These are phyloP conservation scores for Mythimna ferrago DNA, from an alignment of 2,888 invertebrate genomes.

Conservation along the genomic window DNA sequence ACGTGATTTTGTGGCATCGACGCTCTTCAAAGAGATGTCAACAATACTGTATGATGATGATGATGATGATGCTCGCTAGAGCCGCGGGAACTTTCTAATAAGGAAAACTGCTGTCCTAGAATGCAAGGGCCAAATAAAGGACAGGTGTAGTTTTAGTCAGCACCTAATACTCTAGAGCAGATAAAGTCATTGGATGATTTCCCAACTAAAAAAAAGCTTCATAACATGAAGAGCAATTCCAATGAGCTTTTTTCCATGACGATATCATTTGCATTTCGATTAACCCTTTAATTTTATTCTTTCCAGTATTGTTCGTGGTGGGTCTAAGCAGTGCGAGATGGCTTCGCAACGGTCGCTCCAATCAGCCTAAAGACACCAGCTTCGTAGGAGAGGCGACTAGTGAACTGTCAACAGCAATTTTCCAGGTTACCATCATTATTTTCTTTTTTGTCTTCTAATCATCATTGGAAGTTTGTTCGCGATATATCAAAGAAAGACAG, in stretches of 20 bases:
- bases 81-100: too few species aligned
- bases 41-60: too few species aligned
- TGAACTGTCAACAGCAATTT: slow-evolving; percentile 87
- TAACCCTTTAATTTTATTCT: slow-evolving; percentile 16
- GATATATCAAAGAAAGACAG: background rate
- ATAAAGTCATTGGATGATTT: too few species aligned
- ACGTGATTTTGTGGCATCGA: too few species aligned
- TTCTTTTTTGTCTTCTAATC: background rate
- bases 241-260: background rate
- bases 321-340: slow-evolving; percentile 81
- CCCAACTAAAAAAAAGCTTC: background rate
- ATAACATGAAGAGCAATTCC: background rate
- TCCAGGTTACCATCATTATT: slow-evolving; percentile 81
- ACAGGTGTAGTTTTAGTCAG: too few species aligned
- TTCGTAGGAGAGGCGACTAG: slow-evolving; percentile 89
- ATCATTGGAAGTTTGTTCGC: background rate
- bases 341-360: slow-evolving; percentile 80
- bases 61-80: too few species aligned
- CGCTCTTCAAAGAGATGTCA: too few species aligned
- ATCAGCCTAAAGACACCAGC: slow-evolving; percentile 80
- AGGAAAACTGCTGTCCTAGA: too few species aligned
- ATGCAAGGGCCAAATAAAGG: too few species aligned
- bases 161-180: too few species aligned
- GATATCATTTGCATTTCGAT: background rate
- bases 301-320: slow-evolving; percentile 80